Percentiles rank a stretch among this genome's conserved stretches.
These are phyloP conservation scores for Agrotis segetum DNA, from an alignment of 2,888 invertebrate species.

Conservation along the genomic window DNA sequence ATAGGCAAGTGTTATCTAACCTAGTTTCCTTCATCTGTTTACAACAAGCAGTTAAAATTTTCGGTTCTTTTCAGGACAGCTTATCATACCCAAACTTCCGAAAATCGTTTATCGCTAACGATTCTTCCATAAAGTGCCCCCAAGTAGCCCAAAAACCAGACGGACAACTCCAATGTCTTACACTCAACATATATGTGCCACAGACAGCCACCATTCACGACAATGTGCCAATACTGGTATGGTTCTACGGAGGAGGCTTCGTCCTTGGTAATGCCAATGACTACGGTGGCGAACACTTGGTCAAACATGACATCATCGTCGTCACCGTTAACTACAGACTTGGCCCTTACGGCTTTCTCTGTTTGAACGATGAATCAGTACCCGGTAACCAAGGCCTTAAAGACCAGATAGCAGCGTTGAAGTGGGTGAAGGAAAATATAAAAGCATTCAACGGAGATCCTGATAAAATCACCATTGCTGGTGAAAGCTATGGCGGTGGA, in stretches of 20 bases:
- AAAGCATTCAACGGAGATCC: slow-evolving; percentile 77
- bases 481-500: slow-evolving; percentile 80
- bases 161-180: slow-evolving; percentile 71
- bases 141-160: slow-evolving; percentile 64
- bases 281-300: slow-evolving; percentile 75
- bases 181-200: slow-evolving; percentile 73
- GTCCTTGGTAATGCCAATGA: slow-evolving; percentile 73
- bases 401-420: slow-evolving; percentile 77
- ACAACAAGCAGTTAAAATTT: not conserved
- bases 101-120: slow-evolving; percentile 71
- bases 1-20: no score
- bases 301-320: slow-evolving; percentile 74
- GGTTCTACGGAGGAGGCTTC: slow-evolving; percentile 83
- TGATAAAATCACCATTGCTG: slow-evolving; percentile 76
- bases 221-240: slow-evolving; percentile 77
- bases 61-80: slow-evolving; percentile 64
- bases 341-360: slow-evolving; percentile 83
- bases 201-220: slow-evolving; percentile 56
- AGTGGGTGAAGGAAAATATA: slow-evolving; percentile 80
- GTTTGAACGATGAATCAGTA: slow-evolving; percentile 73
- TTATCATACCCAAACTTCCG: slow-evolving; percentile 68
- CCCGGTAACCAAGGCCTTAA: slow-evolving; percentile 81
- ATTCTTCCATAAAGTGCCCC: slow-evolving; percentile 72
- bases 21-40: no score
- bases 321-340: slow-evolving; percentile 78